Conservation (phyloP, 1,140 invertebrate genomes). For the Magallana ariakensis region DNA sequence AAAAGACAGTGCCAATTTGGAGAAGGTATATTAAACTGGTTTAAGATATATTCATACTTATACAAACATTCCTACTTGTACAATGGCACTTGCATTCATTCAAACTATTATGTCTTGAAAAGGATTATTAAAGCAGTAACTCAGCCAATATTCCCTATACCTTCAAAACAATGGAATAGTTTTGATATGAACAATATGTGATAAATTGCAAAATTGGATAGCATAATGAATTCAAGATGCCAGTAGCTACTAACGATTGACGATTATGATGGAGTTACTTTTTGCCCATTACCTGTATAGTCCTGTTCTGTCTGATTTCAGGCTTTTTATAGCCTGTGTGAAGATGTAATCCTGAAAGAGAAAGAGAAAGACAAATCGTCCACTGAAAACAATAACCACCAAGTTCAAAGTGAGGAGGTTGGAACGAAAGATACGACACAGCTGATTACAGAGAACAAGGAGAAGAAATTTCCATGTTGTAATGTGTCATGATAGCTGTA, state of each 20-base stretch:
- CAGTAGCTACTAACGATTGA: too few relatives aligned
- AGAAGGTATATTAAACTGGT: too few relatives aligned
- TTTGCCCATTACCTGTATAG: not conserved
- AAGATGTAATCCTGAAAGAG: slow-evolving; percentile 6
- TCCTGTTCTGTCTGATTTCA: not conserved
- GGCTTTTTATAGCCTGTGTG: slow-evolving; percentile 23
- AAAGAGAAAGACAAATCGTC: not conserved
- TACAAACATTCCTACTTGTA: not conserved
- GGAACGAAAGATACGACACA: slow-evolving; percentile 3
- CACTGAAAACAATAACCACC: not conserved
- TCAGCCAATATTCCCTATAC: too few relatives aligned
- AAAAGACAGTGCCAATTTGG: slow-evolving; percentile 60
- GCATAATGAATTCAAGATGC: not conserved
- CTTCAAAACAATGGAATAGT: too few relatives aligned
- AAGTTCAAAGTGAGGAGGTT: not conserved
- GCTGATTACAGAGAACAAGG: not conserved
- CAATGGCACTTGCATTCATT: not conserved
- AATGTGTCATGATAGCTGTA: slow-evolving; percentile 18
- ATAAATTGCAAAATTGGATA: too few relatives aligned
- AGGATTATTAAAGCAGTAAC: too few relatives aligned
- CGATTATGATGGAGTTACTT: too few relatives aligned
- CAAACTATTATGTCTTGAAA: too few relatives aligned
- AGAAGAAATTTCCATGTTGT: slow-evolving; percentile 19
- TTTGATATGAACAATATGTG: not conserved
- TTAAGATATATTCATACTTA: not conserved